These are phyloP conservation scores for Capitulum mitella DNA, from an alignment of 2,888 invertebrate genomes.

Conservation along the genomic window DNA sequence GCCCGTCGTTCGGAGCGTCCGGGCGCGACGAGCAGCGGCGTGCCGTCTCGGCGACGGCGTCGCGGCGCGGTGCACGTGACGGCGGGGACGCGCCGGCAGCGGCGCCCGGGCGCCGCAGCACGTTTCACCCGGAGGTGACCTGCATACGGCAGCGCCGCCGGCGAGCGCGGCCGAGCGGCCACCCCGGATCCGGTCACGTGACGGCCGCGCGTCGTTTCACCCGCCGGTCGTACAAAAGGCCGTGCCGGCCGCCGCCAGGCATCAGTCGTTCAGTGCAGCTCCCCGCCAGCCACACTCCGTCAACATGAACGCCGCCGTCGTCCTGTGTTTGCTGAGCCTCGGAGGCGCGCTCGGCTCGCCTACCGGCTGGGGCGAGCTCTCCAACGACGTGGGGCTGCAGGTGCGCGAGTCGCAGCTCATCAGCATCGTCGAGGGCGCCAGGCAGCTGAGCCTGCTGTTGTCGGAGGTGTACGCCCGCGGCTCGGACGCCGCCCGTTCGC, in stretches of 20 bases:
- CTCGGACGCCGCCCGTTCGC: neutral
- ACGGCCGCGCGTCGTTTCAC: neutral
- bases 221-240: neutral
- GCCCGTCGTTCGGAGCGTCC: too few relatives aligned
- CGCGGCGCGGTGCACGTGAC: too few relatives aligned
- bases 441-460: neutral
- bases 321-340: neutral
- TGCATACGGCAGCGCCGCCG: too few relatives aligned
- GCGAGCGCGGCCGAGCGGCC: neutral
- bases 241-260: neutral
- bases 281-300: neutral
- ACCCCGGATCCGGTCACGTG: neutral
- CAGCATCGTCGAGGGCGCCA: conserved; percentile 7
- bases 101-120: too few relatives aligned
- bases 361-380: neutral
- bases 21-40: too few relatives aligned
- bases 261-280: neutral
- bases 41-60: too few relatives aligned
- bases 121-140: too few relatives aligned
- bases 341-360: neutral
- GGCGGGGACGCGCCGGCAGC: too few relatives aligned
- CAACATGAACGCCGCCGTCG: neutral
- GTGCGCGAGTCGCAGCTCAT: conserved; percentile 12
- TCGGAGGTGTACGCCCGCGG: neutral
- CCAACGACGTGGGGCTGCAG: neutral